Base-by-base conservation (phyloP, 2,113 vertebrate species). In the Aplodontia rufa region DNA sequence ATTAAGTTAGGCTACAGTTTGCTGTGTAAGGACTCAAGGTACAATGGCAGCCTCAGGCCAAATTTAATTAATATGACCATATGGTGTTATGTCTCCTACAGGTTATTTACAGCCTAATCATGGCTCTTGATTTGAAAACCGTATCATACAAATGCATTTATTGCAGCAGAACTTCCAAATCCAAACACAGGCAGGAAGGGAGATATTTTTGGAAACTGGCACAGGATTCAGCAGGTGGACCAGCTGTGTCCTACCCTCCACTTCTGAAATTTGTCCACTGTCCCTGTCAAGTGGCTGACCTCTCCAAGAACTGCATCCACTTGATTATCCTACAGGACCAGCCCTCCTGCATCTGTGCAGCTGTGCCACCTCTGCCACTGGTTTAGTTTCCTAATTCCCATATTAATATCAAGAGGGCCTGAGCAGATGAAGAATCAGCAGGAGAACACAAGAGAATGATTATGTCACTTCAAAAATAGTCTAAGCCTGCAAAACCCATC, bases 381-480 rank as follows among this genome's bases (percentile, higher is more conserved):
- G 6, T 85, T 87, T 79, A 24, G 78, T 6, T 91, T 81, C 24
- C 53, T 93, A 26, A 45, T 96, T 84, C 35, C 79, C 30, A 40
- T 35, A n/a, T 87, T 69, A 87, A 62, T 76, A 53, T 26, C 93
- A 96, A 72, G 14, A 95, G 40, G 51, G 5, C 82, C 4, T 89
- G 79, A 97, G 45, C 35, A 78, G 72, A 37, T 94, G 62, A 94
- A 68, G n/a, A 94, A 93, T 92, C 97, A 90, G 32, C 83, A 94
- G 91, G 85, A 93, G 83, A 22, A 97, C 93, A 91, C n/a, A 88
- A 93, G 88, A 97, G 90, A 97, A 88, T 85, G 32, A 84, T 64
- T 42, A 0, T 86, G 71, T 87, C n/a, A 40, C 32, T 49, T 89
- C 83, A 95, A 90, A 97, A 91, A 72, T 87, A 87, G 53, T 79